Evolutionary conservation across 2,113 vertebrate genomes (phyloP).

Genomic region (Ochotona princeps): DNA sequence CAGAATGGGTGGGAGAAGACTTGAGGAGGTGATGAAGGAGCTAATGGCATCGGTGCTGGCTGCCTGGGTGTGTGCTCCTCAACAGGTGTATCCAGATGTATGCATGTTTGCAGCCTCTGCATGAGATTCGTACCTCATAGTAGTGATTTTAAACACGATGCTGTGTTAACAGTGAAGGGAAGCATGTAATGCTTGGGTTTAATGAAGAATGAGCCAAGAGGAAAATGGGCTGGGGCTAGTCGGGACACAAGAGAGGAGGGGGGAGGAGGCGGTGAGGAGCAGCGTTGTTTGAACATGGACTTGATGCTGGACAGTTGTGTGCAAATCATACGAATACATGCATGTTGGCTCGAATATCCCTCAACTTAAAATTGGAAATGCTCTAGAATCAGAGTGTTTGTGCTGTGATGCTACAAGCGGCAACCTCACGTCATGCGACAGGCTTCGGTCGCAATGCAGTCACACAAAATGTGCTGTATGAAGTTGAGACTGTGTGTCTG

Average conservation of each 20-base stretch:
- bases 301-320: neutral
- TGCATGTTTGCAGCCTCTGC: neutral
- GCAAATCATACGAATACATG: neutral
- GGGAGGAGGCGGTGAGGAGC: neutral
- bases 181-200: neutral
- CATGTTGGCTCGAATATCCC: neutral
- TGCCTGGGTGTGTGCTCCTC: neutral
- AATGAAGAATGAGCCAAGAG: neutral
- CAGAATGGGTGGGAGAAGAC: neutral
- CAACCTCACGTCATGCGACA: neutral
- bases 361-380: neutral
- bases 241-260: too few relatives aligned
- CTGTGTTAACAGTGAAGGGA: conserved; percentile 33
- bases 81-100: neutral
- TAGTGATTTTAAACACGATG: neutral
- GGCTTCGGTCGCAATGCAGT: neutral
- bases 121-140: neutral
- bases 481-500: neutral
- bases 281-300: neutral
- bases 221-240: neutral
- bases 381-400: neutral
- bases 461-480: neutral
- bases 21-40: neutral
- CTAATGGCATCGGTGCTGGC: neutral
- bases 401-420: neutral